Conservation (phyloP, 2,888 invertebrate genomes). For the Heterodera filipjevi region DNA sequence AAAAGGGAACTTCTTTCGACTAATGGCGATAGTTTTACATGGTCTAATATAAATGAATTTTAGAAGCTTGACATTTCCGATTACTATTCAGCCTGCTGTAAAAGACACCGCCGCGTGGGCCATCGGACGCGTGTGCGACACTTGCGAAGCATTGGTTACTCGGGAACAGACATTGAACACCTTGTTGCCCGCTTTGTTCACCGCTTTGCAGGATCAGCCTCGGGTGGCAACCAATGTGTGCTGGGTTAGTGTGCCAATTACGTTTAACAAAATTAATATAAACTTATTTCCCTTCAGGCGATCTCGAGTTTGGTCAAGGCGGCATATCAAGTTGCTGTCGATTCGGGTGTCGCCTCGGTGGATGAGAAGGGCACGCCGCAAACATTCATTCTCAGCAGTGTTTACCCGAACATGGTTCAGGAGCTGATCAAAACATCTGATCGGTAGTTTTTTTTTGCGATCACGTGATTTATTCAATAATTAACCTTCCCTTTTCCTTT, state of each 20-base stretch:
- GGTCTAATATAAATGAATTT: not conserved
- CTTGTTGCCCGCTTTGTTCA: slow-evolving; percentile 71
- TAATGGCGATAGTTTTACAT: not conserved
- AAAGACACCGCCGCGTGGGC: slow-evolving; percentile 98
- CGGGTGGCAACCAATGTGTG: slow-evolving; percentile 97
- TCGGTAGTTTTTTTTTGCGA: slow-evolving; percentile 64
- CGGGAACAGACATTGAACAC: slow-evolving; percentile 58
- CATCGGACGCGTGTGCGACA: slow-evolving; percentile 94
- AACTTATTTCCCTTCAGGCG: slow-evolving; percentile 68
- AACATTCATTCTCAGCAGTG: slow-evolving; percentile 89
- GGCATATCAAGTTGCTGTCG: slow-evolving; percentile 82
- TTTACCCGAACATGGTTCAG: slow-evolving; percentile 89
- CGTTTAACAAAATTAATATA: not conserved
- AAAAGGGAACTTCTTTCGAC: not conserved
- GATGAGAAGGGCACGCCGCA: slow-evolving; percentile 73
- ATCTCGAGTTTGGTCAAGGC: slow-evolving; percentile 95
- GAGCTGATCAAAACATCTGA: slow-evolving; percentile 91
- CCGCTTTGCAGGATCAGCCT: slow-evolving; percentile 86
- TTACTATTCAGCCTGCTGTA: slow-evolving; percentile 71
- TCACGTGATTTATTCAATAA: not conserved
- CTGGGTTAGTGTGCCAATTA: slow-evolving; percentile 74
- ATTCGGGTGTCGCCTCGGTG: slow-evolving; percentile 48
- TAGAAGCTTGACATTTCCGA: too few relatives aligned
- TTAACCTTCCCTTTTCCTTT: too few relatives aligned
- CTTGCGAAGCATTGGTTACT: slow-evolving; percentile 59